Conservation (phyloP, 2,797 vertebrate species). For the Hybognathus amarus region DNA sequence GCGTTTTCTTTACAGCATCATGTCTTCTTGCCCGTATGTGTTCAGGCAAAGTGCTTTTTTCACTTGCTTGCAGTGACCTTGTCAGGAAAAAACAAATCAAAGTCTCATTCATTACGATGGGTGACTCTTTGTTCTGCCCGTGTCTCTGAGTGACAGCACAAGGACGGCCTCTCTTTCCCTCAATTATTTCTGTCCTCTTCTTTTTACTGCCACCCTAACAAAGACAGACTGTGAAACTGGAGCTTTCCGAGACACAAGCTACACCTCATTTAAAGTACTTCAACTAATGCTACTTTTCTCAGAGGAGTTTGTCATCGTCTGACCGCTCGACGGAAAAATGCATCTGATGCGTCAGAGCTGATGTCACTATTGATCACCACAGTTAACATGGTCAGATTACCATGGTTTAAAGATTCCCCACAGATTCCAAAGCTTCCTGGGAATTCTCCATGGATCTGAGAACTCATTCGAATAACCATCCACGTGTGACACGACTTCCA, state of each 20-base stretch:
- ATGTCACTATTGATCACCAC: conserved; percentile 43
- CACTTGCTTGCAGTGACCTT: conserved; percentile 66
- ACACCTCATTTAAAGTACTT: conserved; percentile 1
- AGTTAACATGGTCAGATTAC: conserved; percentile 36
- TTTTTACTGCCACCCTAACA: conserved; percentile 4
- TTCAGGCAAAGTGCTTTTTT: conserved; percentile 33
- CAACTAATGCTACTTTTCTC: neutral
- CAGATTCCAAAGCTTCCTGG: conserved; percentile 20
- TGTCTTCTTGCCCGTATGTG: neutral
- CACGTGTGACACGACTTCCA: conserved; percentile 13
- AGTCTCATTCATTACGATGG: conserved; percentile 69
- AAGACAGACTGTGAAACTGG: neutral
- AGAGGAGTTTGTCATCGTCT: neutral
- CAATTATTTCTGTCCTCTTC: conserved; percentile 32
- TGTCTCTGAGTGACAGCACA: conserved; percentile 63
- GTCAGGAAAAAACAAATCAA: conserved; percentile 72
- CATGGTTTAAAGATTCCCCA: conserved; percentile 18
- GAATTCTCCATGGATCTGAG: conserved; percentile 26
- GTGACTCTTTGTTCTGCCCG: conserved; percentile 65
- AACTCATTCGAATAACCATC: conserved; percentile 8
- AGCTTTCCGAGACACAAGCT: neutral
- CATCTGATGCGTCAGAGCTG: neutral
- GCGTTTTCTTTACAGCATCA: neutral
- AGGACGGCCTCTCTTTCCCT: conserved; percentile 60
- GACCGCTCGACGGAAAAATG: neutral